Percentiles rank a stretch among this genome's conserved stretches.
Evolutionary conservation across 37 sponge, comb jelly and placozoan genomes (phyloP).

Genomic region (Oopsacas minuta): DNA sequence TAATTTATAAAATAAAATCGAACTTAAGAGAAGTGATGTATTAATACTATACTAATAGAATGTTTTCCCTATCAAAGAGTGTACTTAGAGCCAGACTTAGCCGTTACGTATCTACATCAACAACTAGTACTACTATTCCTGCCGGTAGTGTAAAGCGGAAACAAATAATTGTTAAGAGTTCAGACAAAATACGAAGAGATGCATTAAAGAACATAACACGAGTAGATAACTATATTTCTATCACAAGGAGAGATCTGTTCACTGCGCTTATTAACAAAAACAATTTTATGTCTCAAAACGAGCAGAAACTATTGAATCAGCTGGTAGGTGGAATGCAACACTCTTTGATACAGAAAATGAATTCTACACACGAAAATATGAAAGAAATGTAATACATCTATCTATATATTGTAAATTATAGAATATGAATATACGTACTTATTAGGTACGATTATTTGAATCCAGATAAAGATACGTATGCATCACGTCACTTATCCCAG

Average conservation of each 20-base stretch:
- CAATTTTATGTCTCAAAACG: constrained; percentile 30
- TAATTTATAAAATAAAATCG: too few species aligned
- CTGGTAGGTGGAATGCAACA: constrained; percentile 70
- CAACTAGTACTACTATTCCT: background rate
- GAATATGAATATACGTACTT: background rate
- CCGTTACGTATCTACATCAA: background rate
- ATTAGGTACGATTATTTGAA: constrained; percentile 59
- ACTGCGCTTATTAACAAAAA: constrained; percentile 33
- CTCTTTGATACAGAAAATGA: constrained; percentile 33
- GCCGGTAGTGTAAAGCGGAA: background rate
- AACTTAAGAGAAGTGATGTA: too few species aligned
- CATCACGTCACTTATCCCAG: constrained; percentile 27
- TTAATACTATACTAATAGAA: constrained; percentile 11
- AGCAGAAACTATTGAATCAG: constrained; percentile 29
- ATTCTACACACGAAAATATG: constrained; percentile 45
- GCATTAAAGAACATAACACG: background rate
- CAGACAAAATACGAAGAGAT: constrained; percentile 19
- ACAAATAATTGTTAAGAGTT: background rate
- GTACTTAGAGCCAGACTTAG: background rate
- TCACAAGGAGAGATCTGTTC: constrained; percentile 42
- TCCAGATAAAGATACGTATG: constrained; percentile 81
- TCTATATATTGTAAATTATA: too few species aligned
- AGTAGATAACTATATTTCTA: constrained; percentile 58
- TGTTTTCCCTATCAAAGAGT: constrained; percentile 11
- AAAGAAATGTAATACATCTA: constrained; percentile 60